Evolutionary conservation across 2,797 vertebrate species (phyloP).

Genomic region (Psittacula derbiana): DNA sequence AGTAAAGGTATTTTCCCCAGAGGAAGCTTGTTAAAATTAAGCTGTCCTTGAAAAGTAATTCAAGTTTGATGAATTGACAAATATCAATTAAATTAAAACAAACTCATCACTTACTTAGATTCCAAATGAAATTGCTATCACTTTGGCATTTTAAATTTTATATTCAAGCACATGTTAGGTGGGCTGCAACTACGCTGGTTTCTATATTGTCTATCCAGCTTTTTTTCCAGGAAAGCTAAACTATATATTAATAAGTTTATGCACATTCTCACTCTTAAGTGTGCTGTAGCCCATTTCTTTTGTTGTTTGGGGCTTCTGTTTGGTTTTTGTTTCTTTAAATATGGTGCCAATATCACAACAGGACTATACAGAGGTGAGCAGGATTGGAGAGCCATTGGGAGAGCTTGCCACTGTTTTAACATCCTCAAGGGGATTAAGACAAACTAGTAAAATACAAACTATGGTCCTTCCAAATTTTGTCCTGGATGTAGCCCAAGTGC

Average conservation of each 20-base stretch:
- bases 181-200: background rate
- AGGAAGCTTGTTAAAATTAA: conserved; percentile 27
- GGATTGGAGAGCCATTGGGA: background rate
- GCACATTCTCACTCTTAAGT: background rate
- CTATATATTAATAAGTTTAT: background rate
- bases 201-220: background rate
- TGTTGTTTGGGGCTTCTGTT: background rate
- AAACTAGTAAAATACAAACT: background rate
- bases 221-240: background rate
- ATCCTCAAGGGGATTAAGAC: background rate
- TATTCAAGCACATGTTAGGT: background rate
- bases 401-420: background rate
- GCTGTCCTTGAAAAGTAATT: background rate
- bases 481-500: background rate
- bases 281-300: background rate
- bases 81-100: background rate
- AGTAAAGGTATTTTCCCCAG: conserved; percentile 42
- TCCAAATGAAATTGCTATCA: background rate
- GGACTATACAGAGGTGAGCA: background rate
- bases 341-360: background rate
- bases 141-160: background rate
- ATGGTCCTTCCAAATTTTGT: background rate
- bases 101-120: background rate
- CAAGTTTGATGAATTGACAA: background rate
- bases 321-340: background rate